Evolutionary conservation across 2,797 vertebrate genomes (phyloP), one percentile per base, ranked within the genome.

Genomic region (Trematomus bernacchii): DNA sequence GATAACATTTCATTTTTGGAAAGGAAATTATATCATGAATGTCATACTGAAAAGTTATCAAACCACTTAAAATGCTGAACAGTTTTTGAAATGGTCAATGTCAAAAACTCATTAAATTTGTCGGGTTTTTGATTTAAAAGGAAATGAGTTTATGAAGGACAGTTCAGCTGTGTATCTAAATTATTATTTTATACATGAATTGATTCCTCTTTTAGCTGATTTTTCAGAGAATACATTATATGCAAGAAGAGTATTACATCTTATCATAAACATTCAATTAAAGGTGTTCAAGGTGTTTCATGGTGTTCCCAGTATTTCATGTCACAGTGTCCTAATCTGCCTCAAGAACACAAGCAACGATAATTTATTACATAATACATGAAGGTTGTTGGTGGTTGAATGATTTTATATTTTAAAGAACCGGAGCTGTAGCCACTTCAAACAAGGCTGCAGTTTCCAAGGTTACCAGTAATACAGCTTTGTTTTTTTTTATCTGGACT

Each of bases 371-470:
- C 18, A 11, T 66, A 44, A 73, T 63, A 62, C 37, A 65, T 71
- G 3, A 70, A 89, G 71, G 65, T 69, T 80, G 60, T 46, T 57
- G 54, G 72, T 40, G 73, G 42, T 40, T 78, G 58, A 80, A 76
- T 68, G 43, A 65, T 83, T 6, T 51, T 11, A 44, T 51, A 77
- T 81, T 46, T 61, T 23, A 21, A 73, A 74, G 47, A 70, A 77
- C 69, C 55, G 10, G 37, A 61, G 77, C 62, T 73, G 59, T 71
- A 73, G 80, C 33, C 67, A 66, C 87, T 89, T 88, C 73, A 85
- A 84, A 89, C 59, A 81, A 79, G 73, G 67, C 80, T 89, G 73
- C 88, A 86, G 91, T 93, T 93, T 87, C 91, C 93, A 85, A 88
- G 91, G 92, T 91, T 90, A 93, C 91, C 78, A 64, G 63, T 58